Conservation (phyloP, 2,113 vertebrate genomes). For the Solenodon paradoxus region DNA sequence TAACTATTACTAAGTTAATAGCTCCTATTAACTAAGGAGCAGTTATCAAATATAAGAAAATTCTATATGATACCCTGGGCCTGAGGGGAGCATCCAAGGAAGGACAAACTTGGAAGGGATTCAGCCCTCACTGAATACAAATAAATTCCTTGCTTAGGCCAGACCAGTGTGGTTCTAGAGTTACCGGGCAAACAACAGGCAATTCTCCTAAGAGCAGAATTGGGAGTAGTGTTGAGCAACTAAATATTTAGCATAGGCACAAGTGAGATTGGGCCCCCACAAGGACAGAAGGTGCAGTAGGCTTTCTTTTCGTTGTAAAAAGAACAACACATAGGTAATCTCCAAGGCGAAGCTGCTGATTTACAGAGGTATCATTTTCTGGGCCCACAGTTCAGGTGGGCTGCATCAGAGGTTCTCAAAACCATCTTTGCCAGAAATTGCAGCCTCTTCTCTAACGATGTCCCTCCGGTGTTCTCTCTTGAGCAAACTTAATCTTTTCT, state of each 20-base stretch:
- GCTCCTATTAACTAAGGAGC: too few relatives aligned
- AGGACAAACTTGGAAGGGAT: background rate
- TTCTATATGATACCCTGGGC: background rate
- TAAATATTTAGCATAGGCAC: accelerated
- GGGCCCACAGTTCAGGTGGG: background rate
- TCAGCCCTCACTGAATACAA: background rate
- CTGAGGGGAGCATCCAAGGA: background rate
- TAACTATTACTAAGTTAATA: background rate
- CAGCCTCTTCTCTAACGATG: background rate
- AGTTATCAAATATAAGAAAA: background rate
- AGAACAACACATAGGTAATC: background rate
- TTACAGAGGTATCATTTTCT: background rate
- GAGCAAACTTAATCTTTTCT: background rate
- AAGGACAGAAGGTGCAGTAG: background rate
- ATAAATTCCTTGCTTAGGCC: background rate
- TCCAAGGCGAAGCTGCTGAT: background rate
- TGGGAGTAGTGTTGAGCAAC: background rate
- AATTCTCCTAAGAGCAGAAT: background rate
- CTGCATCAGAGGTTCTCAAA: background rate
- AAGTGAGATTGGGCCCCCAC: background rate
- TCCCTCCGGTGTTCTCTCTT: background rate
- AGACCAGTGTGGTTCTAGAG: background rate
- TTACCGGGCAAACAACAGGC: background rate
- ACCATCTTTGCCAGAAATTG: background rate
- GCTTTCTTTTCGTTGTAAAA: background rate